A percentile compares a stretch with the other conserved stretches of the same genome.
These are phyloP conservation scores for Chrosomus eos DNA, from an alignment of 2,797 vertebrate genomes.

Conservation along the genomic window DNA sequence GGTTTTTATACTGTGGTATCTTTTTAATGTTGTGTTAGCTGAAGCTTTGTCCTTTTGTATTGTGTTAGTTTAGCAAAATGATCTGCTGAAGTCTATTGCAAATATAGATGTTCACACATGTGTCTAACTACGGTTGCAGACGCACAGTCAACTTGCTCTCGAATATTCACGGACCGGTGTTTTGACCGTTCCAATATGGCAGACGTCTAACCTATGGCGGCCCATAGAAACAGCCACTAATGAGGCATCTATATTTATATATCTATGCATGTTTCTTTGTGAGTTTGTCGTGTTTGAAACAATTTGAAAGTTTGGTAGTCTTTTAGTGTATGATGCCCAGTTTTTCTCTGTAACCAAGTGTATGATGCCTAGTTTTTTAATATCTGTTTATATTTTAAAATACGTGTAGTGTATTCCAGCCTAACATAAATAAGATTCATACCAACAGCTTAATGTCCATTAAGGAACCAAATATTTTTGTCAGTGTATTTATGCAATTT, in stretches of 20 bases:
- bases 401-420: background rate
- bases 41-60: background rate
- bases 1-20: background rate
- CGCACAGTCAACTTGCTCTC: conserved; percentile 4
- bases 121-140: conserved; percentile 8
- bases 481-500: background rate
- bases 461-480: background rate
- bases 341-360: background rate
- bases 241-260: conserved; percentile 5
- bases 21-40: background rate
- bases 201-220: conserved; percentile 2
- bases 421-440: background rate
- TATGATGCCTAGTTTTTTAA: background rate
- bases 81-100: conserved; percentile 4
- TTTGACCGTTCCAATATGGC: conserved; percentile 8
- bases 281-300: background rate
- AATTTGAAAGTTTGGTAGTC: background rate
- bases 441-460: background rate
- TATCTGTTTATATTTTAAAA: background rate
- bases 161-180: background rate
- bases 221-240: conserved; percentile 8
- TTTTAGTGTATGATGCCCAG: background rate
- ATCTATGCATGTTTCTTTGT: background rate
- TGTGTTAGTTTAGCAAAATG: background rate
- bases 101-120: conserved; percentile 7